Base-by-base conservation (phyloP, 2,797 vertebrate genomes). In the Botia kubotai region DNA sequence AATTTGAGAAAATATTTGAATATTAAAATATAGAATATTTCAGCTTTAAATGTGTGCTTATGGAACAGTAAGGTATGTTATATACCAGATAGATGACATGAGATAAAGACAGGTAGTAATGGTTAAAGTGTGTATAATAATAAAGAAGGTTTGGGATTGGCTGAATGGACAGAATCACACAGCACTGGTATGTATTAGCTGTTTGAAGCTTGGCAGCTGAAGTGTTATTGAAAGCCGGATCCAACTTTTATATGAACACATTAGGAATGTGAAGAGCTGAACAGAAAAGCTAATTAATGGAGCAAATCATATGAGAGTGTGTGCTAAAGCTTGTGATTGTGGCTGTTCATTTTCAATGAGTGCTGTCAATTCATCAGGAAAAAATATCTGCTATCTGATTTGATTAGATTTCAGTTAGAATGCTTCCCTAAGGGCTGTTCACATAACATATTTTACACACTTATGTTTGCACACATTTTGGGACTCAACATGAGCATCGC, bases 201-300 rank as follows among this genome's bases (percentile, higher is more conserved):
- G 29, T 14, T 73, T 43, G 58, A 53, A n/a, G 55, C 69, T 62
- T 36, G 23, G 55, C 69, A 26, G 58, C 13, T 48, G 8, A 63
- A 77, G 39, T 67, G 72, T 77, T 73, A 73, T 81, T 73, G 50
- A 48, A 50, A 60, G 23, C 6, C 50, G 26, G 43, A 62, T 72
- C 19, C 50, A 62, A n/a, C 79, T 81, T 73, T 83, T 76, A 84
- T 76, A 84, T 84, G 79, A 85, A 71, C 83, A 84, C 78, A 83
- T 83, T 83, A 66, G 70, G 66, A 77, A 83, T 52, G 36, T n/a
- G 72, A 76, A 65, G 55, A 58, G 10, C 26, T 63, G 60, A 73
- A 80, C 52, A 46, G 53, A 65, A 36, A 62, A 63, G 65, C 65
- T 75, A 82, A 82, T 83, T 87, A 85, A 82, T 48, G 75, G 57